A percentile compares a stretch with the other conserved stretches of the same genome.
phyloP scores from a whole-genome alignment of 1,140 invertebrate species.

The Diploscapter pachys region DNA sequence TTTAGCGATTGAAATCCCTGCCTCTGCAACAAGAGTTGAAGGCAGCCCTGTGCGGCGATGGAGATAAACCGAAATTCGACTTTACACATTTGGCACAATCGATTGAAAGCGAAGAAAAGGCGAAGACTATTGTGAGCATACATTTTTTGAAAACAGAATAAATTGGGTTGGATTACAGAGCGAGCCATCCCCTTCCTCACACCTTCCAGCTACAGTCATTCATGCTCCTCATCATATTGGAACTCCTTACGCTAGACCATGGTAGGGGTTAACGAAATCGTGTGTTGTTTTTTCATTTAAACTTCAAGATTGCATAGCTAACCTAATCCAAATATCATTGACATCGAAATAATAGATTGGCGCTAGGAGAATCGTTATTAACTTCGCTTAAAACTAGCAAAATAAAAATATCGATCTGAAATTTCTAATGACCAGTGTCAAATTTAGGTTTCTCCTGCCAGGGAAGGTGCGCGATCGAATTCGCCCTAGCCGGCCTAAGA shows the following conservation, averaged over 20 bases:
- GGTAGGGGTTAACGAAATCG: slow-evolving; percentile 29
- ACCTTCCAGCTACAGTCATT: slow-evolving; percentile 10
- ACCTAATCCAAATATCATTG: slow-evolving; percentile 21
- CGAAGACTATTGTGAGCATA: slow-evolving; percentile 22
- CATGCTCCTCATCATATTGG: slow-evolving; percentile 11
- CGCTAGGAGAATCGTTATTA: slow-evolving; percentile 29
- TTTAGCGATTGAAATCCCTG: too few relatives aligned
- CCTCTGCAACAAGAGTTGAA: too few relatives aligned
- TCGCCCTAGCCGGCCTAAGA: slow-evolving; percentile 77
- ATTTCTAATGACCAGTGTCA: neutral
- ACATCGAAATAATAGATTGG: slow-evolving; percentile 39
- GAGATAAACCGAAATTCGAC: slow-evolving; percentile 58
- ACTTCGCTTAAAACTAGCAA: neutral
- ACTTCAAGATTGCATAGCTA: neutral
- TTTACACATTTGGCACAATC: slow-evolving; percentile 60
- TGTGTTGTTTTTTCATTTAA: slow-evolving; percentile 30
- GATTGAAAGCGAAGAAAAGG: slow-evolving; percentile 45
- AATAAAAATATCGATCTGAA: neutral
- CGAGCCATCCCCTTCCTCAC: slow-evolving; percentile 57
- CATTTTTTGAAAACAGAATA: slow-evolving; percentile 55
- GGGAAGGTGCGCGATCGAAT: slow-evolving; percentile 31
- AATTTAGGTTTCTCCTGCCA: slow-evolving; percentile 47
- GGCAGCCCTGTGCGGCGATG: too few relatives aligned
- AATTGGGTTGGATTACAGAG: slow-evolving; percentile 73
- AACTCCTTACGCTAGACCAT: slow-evolving; percentile 22